These are phyloP conservation scores for Bryconaethiops microstoma DNA, from an alignment of 2,797 vertebrate genomes.

Conservation along the genomic window DNA sequence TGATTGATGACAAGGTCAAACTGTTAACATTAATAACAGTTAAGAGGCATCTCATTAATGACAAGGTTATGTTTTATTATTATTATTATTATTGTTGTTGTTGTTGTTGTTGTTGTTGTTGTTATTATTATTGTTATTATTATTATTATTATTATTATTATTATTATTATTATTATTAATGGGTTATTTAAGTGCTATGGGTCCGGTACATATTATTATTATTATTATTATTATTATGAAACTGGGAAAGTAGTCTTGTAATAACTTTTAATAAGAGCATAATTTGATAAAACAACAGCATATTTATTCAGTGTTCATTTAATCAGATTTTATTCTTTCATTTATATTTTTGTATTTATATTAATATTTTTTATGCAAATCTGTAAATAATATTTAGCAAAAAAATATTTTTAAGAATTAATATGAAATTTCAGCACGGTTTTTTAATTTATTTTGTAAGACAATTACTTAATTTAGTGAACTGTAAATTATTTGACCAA, in stretches of 20 bases:
- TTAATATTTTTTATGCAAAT: too few species aligned
- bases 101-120: not conserved
- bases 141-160: not conserved
- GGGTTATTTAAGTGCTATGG: too few species aligned
- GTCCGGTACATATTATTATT: too few species aligned
- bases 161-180: not conserved
- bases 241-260: too few species aligned
- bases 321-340: too few species aligned
- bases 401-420: too few species aligned
- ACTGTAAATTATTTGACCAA: not conserved
- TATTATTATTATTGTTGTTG: not conserved
- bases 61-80: not conserved
- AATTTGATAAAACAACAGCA: too few species aligned
- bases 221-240: too few species aligned
- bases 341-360: too few species aligned
- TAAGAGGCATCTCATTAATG: not conserved
- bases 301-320: too few species aligned
- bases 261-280: too few species aligned
- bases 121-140: not conserved
- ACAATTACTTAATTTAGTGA: not conserved
- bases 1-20: not conserved
- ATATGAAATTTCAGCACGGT: not conserved
- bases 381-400: too few species aligned
- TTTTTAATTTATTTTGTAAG: not conserved
- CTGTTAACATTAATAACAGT: not conserved